A percentile compares a stretch with the other conserved stretches of the same genome.
These are phyloP conservation scores for Zaprionus ornatus DNA, from an alignment of 1,140 invertebrate genomes.

Conservation along the genomic window DNA sequence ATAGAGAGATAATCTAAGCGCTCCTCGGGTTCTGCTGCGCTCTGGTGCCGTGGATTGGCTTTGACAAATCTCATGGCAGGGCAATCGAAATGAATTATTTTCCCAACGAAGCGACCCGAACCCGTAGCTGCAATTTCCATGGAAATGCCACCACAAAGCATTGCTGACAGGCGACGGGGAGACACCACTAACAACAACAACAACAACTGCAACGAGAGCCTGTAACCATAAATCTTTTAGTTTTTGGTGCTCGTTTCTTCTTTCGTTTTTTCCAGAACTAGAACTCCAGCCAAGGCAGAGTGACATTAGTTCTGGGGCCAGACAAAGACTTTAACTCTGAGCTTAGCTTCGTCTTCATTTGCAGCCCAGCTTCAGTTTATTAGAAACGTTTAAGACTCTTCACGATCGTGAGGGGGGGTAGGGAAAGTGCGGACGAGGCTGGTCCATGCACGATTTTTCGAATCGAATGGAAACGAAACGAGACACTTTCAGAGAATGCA, in stretches of 20 bases:
- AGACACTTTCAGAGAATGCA: slow-evolving; percentile 61
- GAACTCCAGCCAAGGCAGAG: slow-evolving; percentile 31
- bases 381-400: slow-evolving; percentile 59
- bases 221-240: slow-evolving; percentile 76
- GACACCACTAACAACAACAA: slow-evolving; percentile 34
- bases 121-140: slow-evolving; percentile 68
- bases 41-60: slow-evolving; percentile 43
- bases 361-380: slow-evolving; percentile 54
- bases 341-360: slow-evolving; percentile 46
- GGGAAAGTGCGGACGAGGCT: background rate
- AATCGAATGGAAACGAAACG: slow-evolving; percentile 29
- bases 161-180: slow-evolving; percentile 42
- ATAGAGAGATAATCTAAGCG: slow-evolving; percentile 80
- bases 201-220: slow-evolving; percentile 47
- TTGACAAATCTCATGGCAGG: slow-evolving; percentile 55
- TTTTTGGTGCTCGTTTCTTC: slow-evolving; percentile 5
- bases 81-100: slow-evolving; percentile 80
- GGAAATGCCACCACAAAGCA: slow-evolving; percentile 51
- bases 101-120: slow-evolving; percentile 49
- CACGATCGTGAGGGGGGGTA: slow-evolving; percentile 32
- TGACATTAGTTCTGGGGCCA: slow-evolving; percentile 50
- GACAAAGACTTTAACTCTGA: slow-evolving; percentile 19
- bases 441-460: slow-evolving; percentile 62
- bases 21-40: slow-evolving; percentile 17
- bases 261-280: slow-evolving; percentile 38